phyloP scores from a whole-genome alignment of 2,888 invertebrate species.

The Ophioninae sp. region DNA sequence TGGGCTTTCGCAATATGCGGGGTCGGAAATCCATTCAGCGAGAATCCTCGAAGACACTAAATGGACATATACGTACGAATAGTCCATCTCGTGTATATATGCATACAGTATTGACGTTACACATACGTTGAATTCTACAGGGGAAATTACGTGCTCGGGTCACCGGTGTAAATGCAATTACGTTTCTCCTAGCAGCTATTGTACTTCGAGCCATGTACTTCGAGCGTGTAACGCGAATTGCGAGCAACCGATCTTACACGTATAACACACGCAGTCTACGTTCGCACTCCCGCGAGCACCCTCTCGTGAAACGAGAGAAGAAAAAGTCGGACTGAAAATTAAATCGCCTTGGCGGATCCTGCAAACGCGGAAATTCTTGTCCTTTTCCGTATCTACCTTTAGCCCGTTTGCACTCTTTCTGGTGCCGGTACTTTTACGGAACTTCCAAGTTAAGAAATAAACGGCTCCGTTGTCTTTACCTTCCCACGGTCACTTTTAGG shows the following conservation, averaged over 20 bases:
- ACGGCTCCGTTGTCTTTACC: no score
- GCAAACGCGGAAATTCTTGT: background rate
- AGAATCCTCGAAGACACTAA: background rate
- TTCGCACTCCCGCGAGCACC: background rate
- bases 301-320: background rate
- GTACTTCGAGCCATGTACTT: conserved; percentile 1
- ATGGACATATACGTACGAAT: background rate
- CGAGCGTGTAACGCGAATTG: conserved; percentile 6
- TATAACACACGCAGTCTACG: background rate
- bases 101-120: conserved; percentile 7
- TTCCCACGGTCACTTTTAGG: no score
- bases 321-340: background rate
- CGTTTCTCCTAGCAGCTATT: conserved; percentile 23
- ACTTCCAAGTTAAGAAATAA: no score
- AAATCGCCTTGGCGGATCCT: background rate
- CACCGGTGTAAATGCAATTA: conserved; percentile 55
- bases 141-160: conserved; percentile 48
- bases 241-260: conserved; percentile 4
- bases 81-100: background rate
- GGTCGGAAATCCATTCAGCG: background rate
- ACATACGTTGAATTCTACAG: conserved; percentile 30
- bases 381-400: background rate
- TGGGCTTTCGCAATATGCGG: background rate
- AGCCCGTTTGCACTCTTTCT: no score
- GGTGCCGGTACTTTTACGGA: no score